phyloP scores from a whole-genome alignment of 2,113 vertebrate species.

The Neogale vison region DNA sequence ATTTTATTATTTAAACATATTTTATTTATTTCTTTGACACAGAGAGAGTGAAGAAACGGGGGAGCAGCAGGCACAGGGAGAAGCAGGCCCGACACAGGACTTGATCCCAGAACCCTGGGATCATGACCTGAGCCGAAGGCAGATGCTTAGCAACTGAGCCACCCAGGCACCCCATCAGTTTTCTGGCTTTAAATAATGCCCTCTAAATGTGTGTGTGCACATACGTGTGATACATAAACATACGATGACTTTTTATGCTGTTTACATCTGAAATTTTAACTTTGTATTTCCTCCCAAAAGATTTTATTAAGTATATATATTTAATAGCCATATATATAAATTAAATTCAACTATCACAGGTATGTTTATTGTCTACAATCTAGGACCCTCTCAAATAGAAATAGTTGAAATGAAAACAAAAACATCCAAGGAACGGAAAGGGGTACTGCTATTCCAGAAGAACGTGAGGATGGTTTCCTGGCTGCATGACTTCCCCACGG shows the following conservation, averaged over 20 bases:
- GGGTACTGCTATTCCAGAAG: not conserved
- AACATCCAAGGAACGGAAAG: not conserved
- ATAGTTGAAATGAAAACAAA: not conserved
- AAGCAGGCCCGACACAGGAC: too few species aligned
- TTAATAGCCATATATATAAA: not conserved
- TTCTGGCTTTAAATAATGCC: not conserved
- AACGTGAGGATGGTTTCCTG: not conserved
- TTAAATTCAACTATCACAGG: not conserved
- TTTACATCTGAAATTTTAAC: not conserved
- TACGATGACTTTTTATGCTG: not conserved
- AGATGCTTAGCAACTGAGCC: not conserved
- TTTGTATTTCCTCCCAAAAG: not conserved
- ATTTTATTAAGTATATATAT: not conserved
- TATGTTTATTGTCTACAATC: not conserved
- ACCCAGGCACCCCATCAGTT: not conserved
- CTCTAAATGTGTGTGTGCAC: not conserved
- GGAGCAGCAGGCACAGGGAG: not conserved
- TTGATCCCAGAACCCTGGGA: not conserved
- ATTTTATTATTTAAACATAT: not conserved
- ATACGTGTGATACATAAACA: fast-evolving
- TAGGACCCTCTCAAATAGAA: not conserved
- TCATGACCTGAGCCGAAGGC: not conserved
- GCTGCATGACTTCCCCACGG: not conserved
- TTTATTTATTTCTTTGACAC: not conserved
- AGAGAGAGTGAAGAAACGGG: not conserved